Percentiles rank a stretch among this genome's conserved stretches.
Conservation (phyloP, 2,888 invertebrate genomes). For the Drosophila mimetica region DNA sequence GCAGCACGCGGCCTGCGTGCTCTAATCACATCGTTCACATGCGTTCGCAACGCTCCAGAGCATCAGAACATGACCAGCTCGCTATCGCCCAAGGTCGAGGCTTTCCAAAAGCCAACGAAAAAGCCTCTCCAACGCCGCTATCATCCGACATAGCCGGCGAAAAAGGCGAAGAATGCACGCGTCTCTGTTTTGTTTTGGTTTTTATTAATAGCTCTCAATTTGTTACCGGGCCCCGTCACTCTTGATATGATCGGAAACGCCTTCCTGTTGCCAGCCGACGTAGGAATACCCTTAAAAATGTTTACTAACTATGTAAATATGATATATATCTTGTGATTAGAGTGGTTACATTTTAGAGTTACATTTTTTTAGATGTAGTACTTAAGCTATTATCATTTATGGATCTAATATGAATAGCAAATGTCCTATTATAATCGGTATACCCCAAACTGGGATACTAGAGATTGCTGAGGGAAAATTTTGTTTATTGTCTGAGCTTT, state of each 20-base stretch:
- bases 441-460: conserved; percentile 3
- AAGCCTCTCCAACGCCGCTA: conserved; percentile 44
- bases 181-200: conserved; percentile 65
- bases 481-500: conserved; percentile 10
- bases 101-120: conserved; percentile 28
- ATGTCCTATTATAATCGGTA: background rate
- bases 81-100: conserved; percentile 68
- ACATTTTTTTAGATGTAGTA: too few species aligned
- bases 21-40: conserved; percentile 66
- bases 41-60: conserved; percentile 43
- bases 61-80: conserved; percentile 34
- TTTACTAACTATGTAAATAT: background rate
- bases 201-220: conserved; percentile 52
- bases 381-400: too few species aligned
- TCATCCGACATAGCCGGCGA: conserved; percentile 50
- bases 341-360: background rate
- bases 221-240: conserved; percentile 51
- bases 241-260: conserved; percentile 5
- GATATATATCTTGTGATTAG: background rate
- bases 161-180: conserved; percentile 58
- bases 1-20: conserved; percentile 58
- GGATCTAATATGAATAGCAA: background rate
- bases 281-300: background rate
- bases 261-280: background rate
- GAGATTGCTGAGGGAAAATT: background rate